Percentiles rank a stretch among this genome's conserved stretches.
These are phyloP conservation scores for Saccostrea glomerata DNA, from an alignment of 1,140 invertebrate species.

Conservation along the genomic window DNA sequence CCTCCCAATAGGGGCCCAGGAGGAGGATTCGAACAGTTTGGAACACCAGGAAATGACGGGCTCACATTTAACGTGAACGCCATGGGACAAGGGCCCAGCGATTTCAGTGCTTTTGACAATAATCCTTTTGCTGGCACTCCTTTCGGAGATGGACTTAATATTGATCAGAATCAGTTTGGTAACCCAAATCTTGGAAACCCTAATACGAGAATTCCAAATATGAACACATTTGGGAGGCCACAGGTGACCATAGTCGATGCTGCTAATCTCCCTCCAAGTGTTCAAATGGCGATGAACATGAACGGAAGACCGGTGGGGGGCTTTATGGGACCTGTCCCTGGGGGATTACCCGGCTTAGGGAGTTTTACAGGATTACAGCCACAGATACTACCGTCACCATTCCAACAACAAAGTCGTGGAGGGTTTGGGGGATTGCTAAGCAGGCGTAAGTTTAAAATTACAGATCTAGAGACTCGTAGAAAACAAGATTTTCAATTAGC, in stretches of 20 bases:
- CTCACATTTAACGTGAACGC: slow-evolving; percentile 28
- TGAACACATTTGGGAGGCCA: not conserved
- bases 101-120: not conserved
- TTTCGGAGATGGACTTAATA: slow-evolving; percentile 17
- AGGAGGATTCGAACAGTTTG: slow-evolving; percentile 7
- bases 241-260: not conserved
- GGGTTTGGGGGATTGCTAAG: slow-evolving; percentile 2
- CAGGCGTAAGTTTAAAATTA: not conserved
- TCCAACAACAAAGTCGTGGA: not conserved
- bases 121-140: slow-evolving; percentile 25
- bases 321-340: slow-evolving; percentile 6
- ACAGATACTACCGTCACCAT: not conserved
- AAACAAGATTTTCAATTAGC: not conserved
- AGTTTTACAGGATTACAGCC: slow-evolving; percentile 4
- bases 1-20: not conserved
- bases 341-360: not conserved
- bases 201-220: not conserved
- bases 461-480: not conserved
- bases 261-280: not conserved
- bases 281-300: slow-evolving; percentile 23
- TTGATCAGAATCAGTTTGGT: not conserved
- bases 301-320: not conserved
- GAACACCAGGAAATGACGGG: slow-evolving; percentile 21
- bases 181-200: slow-evolving; percentile 2
- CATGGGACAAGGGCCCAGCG: slow-evolving; percentile 31